phyloP scores from a whole-genome alignment of 2,113 vertebrate genomes.

The Saimiri boliviensis region DNA sequence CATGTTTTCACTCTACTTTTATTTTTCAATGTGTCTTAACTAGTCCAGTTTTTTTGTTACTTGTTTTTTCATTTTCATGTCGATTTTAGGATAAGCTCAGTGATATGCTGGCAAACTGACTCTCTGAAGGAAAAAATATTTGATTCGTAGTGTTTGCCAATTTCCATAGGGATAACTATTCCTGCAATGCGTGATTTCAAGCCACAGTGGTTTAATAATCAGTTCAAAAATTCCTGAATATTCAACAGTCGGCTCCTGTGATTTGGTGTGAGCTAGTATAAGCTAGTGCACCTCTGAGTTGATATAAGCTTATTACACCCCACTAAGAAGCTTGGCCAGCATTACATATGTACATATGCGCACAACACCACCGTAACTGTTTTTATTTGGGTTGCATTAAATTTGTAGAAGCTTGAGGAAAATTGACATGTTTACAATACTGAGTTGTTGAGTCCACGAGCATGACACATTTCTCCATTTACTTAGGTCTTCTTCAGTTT shows the following conservation, averaged over 20 bases:
- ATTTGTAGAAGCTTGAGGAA: neutral
- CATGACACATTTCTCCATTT: neutral
- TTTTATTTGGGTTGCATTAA: neutral
- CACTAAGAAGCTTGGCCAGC: neutral
- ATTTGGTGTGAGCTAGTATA: neutral
- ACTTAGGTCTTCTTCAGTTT: slow-evolving; percentile 12
- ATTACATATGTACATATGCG: neutral
- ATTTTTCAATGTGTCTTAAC: neutral
- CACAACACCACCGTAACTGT: neutral
- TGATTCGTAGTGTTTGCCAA: neutral
- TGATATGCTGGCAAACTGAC: neutral
- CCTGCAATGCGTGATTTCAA: neutral
- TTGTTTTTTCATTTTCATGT: neutral
- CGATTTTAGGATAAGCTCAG: neutral
- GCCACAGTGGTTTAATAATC: neutral
- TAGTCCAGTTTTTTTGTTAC: neutral
- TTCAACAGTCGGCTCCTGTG: neutral
- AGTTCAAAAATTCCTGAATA: neutral
- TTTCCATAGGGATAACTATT: neutral
- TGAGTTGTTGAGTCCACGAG: neutral
- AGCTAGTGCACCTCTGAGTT: neutral
- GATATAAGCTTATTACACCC: neutral
- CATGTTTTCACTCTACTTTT: neutral
- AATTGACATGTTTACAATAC: neutral
- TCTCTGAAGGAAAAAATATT: neutral